Evolutionary conservation across 2,797 vertebrate genomes (phyloP), one percentile per base, ranked within the genome.

Genomic region (Perodicticus potto): DNA sequence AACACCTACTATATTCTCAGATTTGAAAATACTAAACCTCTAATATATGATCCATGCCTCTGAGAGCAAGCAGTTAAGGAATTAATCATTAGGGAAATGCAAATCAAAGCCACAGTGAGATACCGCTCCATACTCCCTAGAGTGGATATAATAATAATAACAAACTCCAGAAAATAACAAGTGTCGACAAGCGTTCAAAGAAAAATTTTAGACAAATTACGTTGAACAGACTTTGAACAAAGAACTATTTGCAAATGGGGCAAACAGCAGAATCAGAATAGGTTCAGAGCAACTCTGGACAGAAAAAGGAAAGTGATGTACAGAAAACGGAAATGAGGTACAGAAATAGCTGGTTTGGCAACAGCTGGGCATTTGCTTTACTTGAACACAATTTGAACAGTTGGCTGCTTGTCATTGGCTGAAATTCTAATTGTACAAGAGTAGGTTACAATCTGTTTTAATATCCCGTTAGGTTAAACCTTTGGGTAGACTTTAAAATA

Each of bases 71-170:
- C 27, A 55, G 10, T 65, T 43, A 63, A 92, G 86, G 84, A 65
- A 14, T 45, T 16, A 69, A 22, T 49, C 23, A 49, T 57, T 40
- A 86, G 57, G 76, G 57, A 78, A 84, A 61, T 19, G 37, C 32
- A 84, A 92, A 34, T 59, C 83, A 65, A 91, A 95, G 27, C 19
- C 55, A 76, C 59, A 10, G 6, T 69, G 70, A 91, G 88, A 72
- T 61, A 77, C 10, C 13, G 67, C 82, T 67, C n/a, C 76, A 59
- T 49, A 72, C 16, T 65, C 83, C 72, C 34, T 63, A n/a, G 49
- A 29, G 78, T 93, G 55, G 32, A 70, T 55, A 7, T 83, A 78
- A 80, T 57, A 57, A 57, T 57, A 57, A 57, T 57, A 57, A 57
- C 19, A 17, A 67, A 67, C 65, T 67, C 65, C 20, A 45, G 88